Evolutionary conservation across 2,797 vertebrate species (phyloP).

Genomic region (Aplochiton taeniatus): DNA sequence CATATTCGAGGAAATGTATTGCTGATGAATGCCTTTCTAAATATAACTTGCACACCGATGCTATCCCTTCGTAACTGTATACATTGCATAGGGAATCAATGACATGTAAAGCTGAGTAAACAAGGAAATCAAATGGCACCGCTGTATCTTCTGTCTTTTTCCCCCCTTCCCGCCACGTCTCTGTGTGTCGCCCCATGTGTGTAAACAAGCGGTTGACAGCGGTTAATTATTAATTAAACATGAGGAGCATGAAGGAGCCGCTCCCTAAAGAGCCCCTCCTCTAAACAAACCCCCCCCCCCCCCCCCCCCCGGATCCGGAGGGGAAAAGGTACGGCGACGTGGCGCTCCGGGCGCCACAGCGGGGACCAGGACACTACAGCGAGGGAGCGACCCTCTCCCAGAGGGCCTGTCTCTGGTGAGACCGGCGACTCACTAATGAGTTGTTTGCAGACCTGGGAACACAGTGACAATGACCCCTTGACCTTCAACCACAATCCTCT

Average conservation of each 20-base stretch:
- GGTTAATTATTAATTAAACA: conserved; percentile 84
- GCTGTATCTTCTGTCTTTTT: conserved; percentile 20
- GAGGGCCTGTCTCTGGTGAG: conserved; percentile 7
- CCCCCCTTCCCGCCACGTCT: conserved; percentile 3
- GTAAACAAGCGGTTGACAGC: conserved; percentile 72
- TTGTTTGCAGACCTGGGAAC: conserved; percentile 36
- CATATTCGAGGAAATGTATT: neutral
- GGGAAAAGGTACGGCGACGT: conserved; percentile 59
- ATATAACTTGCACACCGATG: no score
- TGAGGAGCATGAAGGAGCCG: conserved; percentile 52
- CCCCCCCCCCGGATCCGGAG: conserved; percentile 27
- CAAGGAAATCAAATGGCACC: conserved; percentile 1
- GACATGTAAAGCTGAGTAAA: no score
- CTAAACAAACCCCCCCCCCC: conserved; percentile 65
- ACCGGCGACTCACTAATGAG: conserved; percentile 43
- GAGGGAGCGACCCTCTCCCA: neutral
- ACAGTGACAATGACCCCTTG: conserved; percentile 41
- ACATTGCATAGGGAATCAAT: no score
- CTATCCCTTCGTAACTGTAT: no score
- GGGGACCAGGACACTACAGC: no score
- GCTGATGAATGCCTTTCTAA: no score
- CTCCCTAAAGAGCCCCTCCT: conserved; percentile 64
- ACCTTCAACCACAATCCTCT: conserved; percentile 22
- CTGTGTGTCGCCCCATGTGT: conserved; percentile 56
- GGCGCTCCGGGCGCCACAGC: no score